Evolutionary conservation across 2,797 vertebrate genomes (phyloP).

Genomic region (Urocyon cinereoargenteus): DNA sequence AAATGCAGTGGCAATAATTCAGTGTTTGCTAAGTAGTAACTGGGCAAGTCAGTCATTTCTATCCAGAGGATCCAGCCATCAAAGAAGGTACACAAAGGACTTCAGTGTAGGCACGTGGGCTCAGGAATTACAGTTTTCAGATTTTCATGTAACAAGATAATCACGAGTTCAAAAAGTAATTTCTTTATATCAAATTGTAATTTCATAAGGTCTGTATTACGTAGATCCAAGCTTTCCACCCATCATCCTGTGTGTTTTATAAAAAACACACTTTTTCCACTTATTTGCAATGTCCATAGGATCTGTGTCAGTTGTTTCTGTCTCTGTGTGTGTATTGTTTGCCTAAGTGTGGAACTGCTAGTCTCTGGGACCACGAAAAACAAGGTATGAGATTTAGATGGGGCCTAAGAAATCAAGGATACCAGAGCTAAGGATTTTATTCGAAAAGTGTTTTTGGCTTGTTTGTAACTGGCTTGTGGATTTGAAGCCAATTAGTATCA

Average conservation of each 20-base stretch:
- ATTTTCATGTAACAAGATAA: constrained; percentile 18
- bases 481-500: not conserved
- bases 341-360: not conserved
- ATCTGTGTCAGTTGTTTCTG: not conserved
- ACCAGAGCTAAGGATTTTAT: not conserved
- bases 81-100: not conserved
- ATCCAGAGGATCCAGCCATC: not conserved
- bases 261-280: not conserved
- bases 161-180: not conserved
- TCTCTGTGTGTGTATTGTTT: not conserved
- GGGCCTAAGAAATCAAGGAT: not conserved
- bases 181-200: not conserved
- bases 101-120: not conserved
- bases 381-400: not conserved
- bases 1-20: not conserved
- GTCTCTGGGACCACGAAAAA: not conserved
- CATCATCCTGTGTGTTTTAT: not conserved
- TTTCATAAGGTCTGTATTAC: not conserved
- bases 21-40: not conserved
- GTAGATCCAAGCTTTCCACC: not conserved
- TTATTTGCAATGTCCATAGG: not conserved
- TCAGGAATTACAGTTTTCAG: not conserved
- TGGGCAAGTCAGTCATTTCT: not conserved
- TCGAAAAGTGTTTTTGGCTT: constrained; percentile 7
- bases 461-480: not conserved